These are phyloP conservation scores for Hermetia illucens DNA, from an alignment of 1,140 invertebrate species.

Conservation along the genomic window DNA sequence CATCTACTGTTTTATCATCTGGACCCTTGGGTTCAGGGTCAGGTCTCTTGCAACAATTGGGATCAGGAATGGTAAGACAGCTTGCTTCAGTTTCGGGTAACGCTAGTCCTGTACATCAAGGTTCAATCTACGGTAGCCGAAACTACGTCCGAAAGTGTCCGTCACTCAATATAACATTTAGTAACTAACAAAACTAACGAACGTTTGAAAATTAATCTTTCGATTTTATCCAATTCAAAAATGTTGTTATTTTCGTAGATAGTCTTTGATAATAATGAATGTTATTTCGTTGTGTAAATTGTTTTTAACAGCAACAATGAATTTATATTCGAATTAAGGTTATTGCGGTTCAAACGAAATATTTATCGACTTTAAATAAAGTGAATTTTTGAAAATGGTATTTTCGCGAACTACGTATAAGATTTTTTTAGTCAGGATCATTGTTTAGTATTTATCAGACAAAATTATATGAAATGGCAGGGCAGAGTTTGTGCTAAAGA, in stretches of 20 bases:
- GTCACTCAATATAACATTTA: conserved; percentile 49
- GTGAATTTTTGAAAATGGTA: too few relatives aligned
- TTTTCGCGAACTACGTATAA: too few relatives aligned
- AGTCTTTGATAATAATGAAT: too few relatives aligned
- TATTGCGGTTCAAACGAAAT: too few relatives aligned
- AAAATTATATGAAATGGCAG: conserved; percentile 24
- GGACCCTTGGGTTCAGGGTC: conserved; percentile 39
- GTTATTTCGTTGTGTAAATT: too few relatives aligned
- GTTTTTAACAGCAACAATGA: too few relatives aligned
- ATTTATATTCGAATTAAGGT: too few relatives aligned
- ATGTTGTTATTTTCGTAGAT: background rate
- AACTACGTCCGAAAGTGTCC: conserved; percentile 65
- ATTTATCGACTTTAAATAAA: too few relatives aligned
- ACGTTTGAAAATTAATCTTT: too few relatives aligned
- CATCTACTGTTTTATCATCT: conserved; percentile 44
- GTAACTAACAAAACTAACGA: conserved; percentile 20
- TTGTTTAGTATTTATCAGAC: too few relatives aligned
- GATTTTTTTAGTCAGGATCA: too few relatives aligned
- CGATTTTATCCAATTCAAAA: background rate
- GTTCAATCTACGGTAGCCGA: conserved; percentile 39
- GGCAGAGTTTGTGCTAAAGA: conserved; percentile 11
- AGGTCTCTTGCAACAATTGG: conserved; percentile 65
- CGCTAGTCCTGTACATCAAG: conserved; percentile 27
- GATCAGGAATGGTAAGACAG: conserved; percentile 76
- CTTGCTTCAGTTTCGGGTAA: conserved; percentile 44